Evolutionary conservation across 2,113 vertebrate genomes (phyloP).

Genomic region (Hiodon alosoides): DNA sequence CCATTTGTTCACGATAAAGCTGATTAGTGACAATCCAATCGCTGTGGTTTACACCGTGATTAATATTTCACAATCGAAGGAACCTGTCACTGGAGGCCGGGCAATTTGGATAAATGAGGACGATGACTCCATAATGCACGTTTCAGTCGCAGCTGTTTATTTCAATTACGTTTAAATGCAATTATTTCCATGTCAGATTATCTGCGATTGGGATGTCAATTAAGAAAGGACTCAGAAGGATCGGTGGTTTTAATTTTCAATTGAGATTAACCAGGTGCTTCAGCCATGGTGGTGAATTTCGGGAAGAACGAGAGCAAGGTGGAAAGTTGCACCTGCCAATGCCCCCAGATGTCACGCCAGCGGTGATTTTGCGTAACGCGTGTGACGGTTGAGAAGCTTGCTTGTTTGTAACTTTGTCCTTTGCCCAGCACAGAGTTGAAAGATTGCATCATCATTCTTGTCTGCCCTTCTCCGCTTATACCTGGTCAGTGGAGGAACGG

Average conservation of each 20-base stretch:
- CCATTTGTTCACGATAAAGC: conserved; percentile 1
- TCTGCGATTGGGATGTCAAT: conserved; percentile 13
- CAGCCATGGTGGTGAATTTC: not conserved
- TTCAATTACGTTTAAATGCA: conserved; percentile 15
- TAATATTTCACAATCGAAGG: conserved; percentile 33
- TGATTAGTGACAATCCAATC: conserved; percentile 28
- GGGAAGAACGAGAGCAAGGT: not conserved
- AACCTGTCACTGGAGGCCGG: conserved; percentile 8
- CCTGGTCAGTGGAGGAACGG: no score
- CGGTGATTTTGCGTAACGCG: not conserved
- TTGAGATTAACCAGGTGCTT: conserved; percentile 14
- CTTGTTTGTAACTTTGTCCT: not conserved
- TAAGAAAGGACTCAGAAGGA: not conserved
- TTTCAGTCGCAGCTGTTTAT: conserved; percentile 1
- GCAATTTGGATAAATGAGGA: conserved; percentile 20
- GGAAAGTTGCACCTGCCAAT: not conserved
- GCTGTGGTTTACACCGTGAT: conserved; percentile 23
- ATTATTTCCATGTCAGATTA: conserved; percentile 19
- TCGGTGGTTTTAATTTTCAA: conserved; percentile 26
- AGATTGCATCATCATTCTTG: no score
- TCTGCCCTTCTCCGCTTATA: no score
- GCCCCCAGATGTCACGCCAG: not conserved
- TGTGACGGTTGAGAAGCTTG: not conserved
- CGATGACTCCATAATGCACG: conserved; percentile 4
- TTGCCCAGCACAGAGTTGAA: no score